Evolutionary conservation across 2,797 vertebrate species (phyloP).

Genomic region (Nannoperca australis): DNA sequence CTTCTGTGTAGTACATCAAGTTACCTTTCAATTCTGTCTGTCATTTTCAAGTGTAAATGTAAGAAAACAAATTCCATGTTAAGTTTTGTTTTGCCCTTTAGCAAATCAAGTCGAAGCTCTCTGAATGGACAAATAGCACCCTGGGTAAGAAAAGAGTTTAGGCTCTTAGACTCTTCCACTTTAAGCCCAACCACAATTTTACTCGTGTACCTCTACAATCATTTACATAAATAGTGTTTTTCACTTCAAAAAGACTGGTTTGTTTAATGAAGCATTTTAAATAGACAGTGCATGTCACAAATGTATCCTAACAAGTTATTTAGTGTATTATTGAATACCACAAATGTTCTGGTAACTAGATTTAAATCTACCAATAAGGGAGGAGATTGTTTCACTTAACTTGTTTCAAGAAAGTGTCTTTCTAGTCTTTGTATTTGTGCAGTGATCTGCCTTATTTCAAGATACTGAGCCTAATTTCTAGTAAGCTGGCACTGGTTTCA

Average conservation of each 20-base stretch:
- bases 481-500: not conserved
- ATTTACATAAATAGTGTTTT: not conserved
- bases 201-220: not conserved
- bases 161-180: not conserved
- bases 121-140: slow-evolving; percentile 2
- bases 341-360: not conserved
- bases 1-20: slow-evolving; percentile 1
- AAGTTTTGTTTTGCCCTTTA: slow-evolving; percentile 1
- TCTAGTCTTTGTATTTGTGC: slow-evolving; percentile 3
- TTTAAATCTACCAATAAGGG: not conserved
- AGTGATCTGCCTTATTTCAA: not conserved
- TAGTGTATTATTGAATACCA: not conserved
- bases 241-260: not conserved
- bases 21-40: slow-evolving; percentile 11
- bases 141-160: not conserved
- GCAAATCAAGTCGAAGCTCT: slow-evolving; percentile 25
- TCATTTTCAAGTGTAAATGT: not conserved
- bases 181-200: not conserved
- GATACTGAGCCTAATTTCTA: not conserved
- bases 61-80: not conserved
- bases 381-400: not conserved
- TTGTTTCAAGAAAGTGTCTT: not conserved
- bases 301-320: too few species aligned
- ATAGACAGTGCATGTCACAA: not conserved
- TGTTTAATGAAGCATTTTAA: not conserved